Conservation (phyloP, 2,113 vertebrate genomes). For the Thryonomys swinderianus region DNA sequence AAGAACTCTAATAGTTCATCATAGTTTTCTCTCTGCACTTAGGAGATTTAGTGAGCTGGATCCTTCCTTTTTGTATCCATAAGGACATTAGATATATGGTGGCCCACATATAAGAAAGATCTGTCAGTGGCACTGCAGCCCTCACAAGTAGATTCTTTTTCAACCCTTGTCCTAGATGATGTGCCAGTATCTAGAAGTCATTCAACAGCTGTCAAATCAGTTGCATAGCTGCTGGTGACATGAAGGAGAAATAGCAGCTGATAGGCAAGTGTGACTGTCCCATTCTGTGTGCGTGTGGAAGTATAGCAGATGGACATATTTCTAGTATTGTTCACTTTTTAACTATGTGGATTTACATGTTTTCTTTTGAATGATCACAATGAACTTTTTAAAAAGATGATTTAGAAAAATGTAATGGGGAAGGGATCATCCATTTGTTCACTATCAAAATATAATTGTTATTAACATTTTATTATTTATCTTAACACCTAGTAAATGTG, state of each 20-base stretch:
- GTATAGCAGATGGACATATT: neutral
- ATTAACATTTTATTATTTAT: neutral
- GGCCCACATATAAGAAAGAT: neutral
- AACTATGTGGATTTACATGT: neutral
- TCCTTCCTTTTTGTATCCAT: neutral
- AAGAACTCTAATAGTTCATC: neutral
- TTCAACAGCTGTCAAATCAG: constrained; percentile 53
- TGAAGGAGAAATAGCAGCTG: constrained; percentile 33
- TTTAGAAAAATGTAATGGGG: neutral
- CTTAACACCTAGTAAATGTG: neutral
- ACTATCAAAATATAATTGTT: neutral
- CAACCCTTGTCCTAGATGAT: neutral
- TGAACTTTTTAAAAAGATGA: neutral
- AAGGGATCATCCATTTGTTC: neutral
- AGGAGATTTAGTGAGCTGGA: neutral
- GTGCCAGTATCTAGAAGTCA: constrained; percentile 15
- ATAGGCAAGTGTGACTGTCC: neutral
- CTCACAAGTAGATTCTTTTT: neutral
- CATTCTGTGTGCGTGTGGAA: neutral
- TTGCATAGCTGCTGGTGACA: neutral
- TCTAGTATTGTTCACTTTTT: neutral
- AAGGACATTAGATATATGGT: neutral
- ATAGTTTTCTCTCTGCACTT: neutral
- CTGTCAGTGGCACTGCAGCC: neutral
- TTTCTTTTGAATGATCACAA: neutral